Base-by-base conservation (phyloP, 2,113 vertebrate species). In the Gorsachius goisagi region DNA sequence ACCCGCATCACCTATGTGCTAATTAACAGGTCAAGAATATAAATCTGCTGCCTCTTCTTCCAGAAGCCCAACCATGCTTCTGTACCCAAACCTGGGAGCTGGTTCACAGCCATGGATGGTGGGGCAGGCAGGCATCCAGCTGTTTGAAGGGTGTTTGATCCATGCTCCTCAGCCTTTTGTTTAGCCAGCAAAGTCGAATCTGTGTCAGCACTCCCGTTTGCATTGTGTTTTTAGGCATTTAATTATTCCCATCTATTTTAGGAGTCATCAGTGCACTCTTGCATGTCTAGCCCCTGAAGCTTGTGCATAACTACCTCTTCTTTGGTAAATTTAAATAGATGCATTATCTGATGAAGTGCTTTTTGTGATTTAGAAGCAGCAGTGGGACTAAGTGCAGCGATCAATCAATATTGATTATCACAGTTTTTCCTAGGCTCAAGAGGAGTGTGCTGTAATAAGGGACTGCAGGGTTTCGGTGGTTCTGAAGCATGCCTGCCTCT, bases 351-450 rank as follows among this genome's bases (percentile, higher is more conserved):
- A 85, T 72, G 82, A 95, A 97, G 89, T 81, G 94, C 67, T 90
- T 90, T 60, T 27, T 60, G 73, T 71, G 71, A 90, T 91, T 91
- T 93, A 80, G 94, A 78, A 67, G 91, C 75, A 86, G 85, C 85
- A 62, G 82, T 9, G 68, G 72, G 85, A 72, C 64, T 20, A 44
- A 95, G 84, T 4, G 0, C 11, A 4, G 90, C 16, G 45, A 97
- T 95, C 93, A 28, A 94, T 95, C 88, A 53, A 22, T 96, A 97
- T 96, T 78, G 95, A 96, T 96, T 74, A 94, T 75, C 89, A 53
- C 87, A 67, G 68, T 41, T 95, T 97, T 94, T 93, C 85, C 82
- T 67, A 76, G 64, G 64, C 66, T 90, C 14, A 53, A 85, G 89
- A 27, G 19, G 32, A 73, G 66, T 7, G 39, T 59, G 59, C 63